Percentiles rank a stretch among this genome's conserved stretches.
phyloP scores from a whole-genome alignment of 1,140 invertebrate species.

The Temnothorax curvispinosus region DNA sequence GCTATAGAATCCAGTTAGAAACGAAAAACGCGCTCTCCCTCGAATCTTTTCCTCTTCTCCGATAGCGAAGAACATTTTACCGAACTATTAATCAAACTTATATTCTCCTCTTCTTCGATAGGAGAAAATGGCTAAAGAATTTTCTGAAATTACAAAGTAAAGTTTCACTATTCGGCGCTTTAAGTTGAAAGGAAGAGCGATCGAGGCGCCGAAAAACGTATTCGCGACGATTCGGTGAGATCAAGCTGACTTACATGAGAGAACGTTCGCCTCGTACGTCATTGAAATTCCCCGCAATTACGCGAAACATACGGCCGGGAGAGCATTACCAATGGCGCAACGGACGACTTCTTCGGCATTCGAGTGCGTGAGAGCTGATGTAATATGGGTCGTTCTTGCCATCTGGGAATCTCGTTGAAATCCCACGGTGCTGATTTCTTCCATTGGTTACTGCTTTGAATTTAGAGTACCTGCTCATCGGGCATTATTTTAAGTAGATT shows the following conservation, averaged over 20 bases:
- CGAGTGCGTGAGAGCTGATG: conserved; percentile 44
- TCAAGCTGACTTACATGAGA: conserved; percentile 38
- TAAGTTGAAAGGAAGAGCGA: conserved; percentile 26
- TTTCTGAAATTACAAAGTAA: conserved; percentile 54
- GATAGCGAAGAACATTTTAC: conserved; percentile 28
- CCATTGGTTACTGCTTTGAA: conserved; percentile 58
- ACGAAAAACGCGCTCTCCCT: background rate
- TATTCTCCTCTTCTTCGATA: conserved; percentile 10
- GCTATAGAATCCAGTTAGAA: conserved; percentile 2
- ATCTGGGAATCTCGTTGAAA: conserved; percentile 53
- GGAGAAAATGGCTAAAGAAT: conserved; percentile 28
- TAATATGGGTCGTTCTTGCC: conserved; percentile 55
- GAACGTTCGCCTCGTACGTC: conserved; percentile 52
- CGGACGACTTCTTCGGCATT: conserved; percentile 60
- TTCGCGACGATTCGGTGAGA: conserved; percentile 45
- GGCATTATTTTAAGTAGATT: conserved; percentile 15
- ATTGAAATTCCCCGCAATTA: conserved; percentile 63
- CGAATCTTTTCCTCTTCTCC: conserved; percentile 31
- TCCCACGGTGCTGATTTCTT: conserved; percentile 48
- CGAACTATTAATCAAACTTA: conserved; percentile 53
- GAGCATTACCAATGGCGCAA: conserved; percentile 51
- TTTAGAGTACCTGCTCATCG: conserved; percentile 49
- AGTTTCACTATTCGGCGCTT: conserved; percentile 20
- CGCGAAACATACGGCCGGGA: conserved; percentile 50
- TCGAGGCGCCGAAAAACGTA: conserved; percentile 24